Percentiles rank a stretch among this genome's conserved stretches.
phyloP scores from a whole-genome alignment of 2,113 vertebrate species.

The Aspiorhynchus laticeps region DNA sequence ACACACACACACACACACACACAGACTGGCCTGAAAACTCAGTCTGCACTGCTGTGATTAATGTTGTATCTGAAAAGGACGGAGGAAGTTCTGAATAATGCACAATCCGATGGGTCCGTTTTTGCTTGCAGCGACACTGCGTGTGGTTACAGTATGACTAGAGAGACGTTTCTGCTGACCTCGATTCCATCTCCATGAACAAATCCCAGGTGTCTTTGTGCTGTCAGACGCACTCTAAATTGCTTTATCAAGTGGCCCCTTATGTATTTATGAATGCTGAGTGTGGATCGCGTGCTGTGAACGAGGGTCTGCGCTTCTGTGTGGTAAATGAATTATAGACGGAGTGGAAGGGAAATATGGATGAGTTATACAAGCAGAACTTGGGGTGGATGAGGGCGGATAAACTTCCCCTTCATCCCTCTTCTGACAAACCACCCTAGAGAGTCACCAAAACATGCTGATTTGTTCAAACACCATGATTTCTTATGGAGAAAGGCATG shows the following conservation, averaged over 20 bases:
- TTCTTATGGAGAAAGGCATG: slow-evolving; percentile 29
- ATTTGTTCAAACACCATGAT: slow-evolving; percentile 28
- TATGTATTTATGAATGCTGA: slow-evolving; percentile 20
- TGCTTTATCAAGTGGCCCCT: slow-evolving; percentile 35
- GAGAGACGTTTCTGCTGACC: slow-evolving; percentile 37
- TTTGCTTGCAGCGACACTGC: slow-evolving; percentile 18
- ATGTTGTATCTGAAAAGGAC: not conserved
- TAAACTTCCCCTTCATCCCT: slow-evolving; percentile 23
- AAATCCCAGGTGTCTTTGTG: slow-evolving; percentile 36
- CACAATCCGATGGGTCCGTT: slow-evolving; percentile 12
- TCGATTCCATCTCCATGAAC: slow-evolving; percentile 21
- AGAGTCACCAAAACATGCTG: slow-evolving; percentile 29
- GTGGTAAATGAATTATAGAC: slow-evolving; percentile 66
- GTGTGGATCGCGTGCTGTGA: slow-evolving; percentile 34
- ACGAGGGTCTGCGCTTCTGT: slow-evolving; percentile 46
- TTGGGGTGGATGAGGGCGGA: slow-evolving; percentile 4
- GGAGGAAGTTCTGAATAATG: slow-evolving; percentile 46
- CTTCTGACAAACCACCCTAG: slow-evolving; percentile 12
- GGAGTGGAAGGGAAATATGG: slow-evolving; percentile 20
- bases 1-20: not conserved
- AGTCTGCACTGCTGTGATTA: not conserved
- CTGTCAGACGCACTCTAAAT: slow-evolving; percentile 37
- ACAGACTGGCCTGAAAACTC: slow-evolving; percentile 1
- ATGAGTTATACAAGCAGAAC: slow-evolving; percentile 31
- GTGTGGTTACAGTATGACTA: not conserved